Evolutionary conservation across 2,113 vertebrate genomes (phyloP).

Genomic region (Callithrix jacchus): DNA sequence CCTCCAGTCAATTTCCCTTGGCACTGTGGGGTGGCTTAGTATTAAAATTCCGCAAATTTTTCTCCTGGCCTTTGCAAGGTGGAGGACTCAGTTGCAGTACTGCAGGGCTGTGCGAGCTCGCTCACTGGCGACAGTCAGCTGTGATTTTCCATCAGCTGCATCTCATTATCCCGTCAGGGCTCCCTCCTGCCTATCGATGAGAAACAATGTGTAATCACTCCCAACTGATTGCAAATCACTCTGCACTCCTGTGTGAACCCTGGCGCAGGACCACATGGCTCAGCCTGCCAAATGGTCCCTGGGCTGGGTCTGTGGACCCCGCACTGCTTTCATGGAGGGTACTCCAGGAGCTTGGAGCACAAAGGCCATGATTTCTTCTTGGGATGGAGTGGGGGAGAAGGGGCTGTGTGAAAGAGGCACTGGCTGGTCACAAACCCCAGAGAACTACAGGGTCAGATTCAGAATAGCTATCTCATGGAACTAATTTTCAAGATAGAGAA

Average conservation of each 20-base stretch:
- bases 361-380: background rate
- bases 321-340: background rate
- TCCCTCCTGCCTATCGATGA: constrained; percentile 85
- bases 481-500: background rate
- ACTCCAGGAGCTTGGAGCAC: background rate
- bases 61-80: constrained; percentile 61
- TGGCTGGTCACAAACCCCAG: background rate
- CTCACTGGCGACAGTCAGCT: constrained; percentile 84
- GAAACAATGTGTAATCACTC: constrained; percentile 90
- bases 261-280: constrained; percentile 70
- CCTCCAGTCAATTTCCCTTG: background rate
- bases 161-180: constrained; percentile 88
- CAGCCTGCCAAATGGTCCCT: constrained; percentile 69
- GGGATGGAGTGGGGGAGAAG: background rate
- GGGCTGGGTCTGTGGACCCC: constrained; percentile 55
- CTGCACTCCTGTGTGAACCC: constrained; percentile 76
- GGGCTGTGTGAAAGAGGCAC: background rate
- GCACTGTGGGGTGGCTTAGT: background rate
- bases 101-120: constrained; percentile 76
- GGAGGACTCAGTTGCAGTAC: constrained; percentile 72
- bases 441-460: background rate
- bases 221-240: constrained; percentile 88
- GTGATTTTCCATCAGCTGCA: constrained; percentile 89
- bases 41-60: constrained; percentile 41
- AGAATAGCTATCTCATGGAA: background rate